These are phyloP conservation scores for Anthopleura xanthogrammica DNA, from an alignment of 92 coral and sea anemone species.

Conservation along the genomic window DNA sequence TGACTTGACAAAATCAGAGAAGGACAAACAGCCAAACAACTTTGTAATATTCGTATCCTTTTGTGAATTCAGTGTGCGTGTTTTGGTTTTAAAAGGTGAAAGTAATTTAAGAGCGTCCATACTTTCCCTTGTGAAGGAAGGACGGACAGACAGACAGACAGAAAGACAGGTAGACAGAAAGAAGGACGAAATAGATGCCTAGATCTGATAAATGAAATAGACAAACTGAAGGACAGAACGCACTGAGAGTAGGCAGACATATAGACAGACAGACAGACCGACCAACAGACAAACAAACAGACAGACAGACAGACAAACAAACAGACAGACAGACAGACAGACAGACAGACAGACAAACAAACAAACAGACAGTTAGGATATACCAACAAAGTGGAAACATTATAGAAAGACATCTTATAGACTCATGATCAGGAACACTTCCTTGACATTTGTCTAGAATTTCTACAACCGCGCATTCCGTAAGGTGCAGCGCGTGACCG, in stretches of 20 bases:
- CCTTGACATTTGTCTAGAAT: slow-evolving; percentile 74
- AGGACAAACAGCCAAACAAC: slow-evolving; percentile 94
- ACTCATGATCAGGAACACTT: neutral
- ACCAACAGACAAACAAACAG: no score
- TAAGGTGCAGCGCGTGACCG: slow-evolving; percentile 89
- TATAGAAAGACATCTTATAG: no score
- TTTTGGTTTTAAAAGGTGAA: no score
- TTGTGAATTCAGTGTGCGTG: neutral
- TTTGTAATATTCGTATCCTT: slow-evolving; percentile 96
- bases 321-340: no score
- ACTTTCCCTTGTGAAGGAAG: neutral
- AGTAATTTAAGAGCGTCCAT: no score
- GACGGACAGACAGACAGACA: neutral
- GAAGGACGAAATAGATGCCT: no score
- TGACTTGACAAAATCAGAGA: slow-evolving; percentile 90
- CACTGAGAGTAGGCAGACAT: no score
- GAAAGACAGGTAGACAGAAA: no score
- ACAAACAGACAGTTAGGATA: no score
- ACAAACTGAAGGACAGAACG: neutral
- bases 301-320: no score
- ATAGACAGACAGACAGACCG: neutral
- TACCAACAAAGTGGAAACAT: no score
- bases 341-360: neutral
- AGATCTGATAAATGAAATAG: no score
- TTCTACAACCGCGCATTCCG: slow-evolving; percentile 95